Base-by-base conservation (phyloP, 2,113 vertebrate genomes). In the Cacatua alba region DNA sequence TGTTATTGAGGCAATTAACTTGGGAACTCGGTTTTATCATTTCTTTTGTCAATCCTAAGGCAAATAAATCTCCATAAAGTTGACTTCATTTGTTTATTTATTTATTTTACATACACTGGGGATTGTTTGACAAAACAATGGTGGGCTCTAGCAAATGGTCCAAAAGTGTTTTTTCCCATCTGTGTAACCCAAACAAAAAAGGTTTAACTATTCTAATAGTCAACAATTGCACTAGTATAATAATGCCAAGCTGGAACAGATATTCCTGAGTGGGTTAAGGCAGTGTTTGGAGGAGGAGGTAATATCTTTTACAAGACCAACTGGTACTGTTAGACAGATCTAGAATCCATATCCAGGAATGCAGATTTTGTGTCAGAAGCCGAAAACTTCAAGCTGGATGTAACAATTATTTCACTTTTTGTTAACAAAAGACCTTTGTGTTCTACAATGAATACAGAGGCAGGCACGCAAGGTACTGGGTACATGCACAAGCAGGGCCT, bases 1-100 rank as follows among this genome's bases (percentile, higher is more conserved):
- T 92, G 57, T 84, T 87, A 92, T 71, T 13, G 2, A 88, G 60
- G 88, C 70, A 95, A 64, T 95, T 78, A 86, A 57, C 53, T 51
- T 57, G 39, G 85, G 69, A 93, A 70, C 29, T 70, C 35, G 31
- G 51, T 93, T 96, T 63, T 82, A 75, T 92, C 65, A 33, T 64
- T 78, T 91, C 49, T 94, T 60, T 60, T 91, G 82, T 92, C 76
- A 95, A 87, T 94, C 86, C 25, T 71, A 29, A 88, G 72, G 37
- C n/a, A 4, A 90, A 26, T 62, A 97, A 92, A 71, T 85, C 52
- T 51, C 46, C 62, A 68, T 60, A 25, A 91, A 88, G 57, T 41
- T 11, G 39, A 41, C 76, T 15, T 11, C 14, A 39, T 37, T n/a
- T 10, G 6, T 57, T 9, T 16, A 25, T 11, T 63, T 18, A 26